Base-by-base conservation (phyloP, 2,113 vertebrate genomes). In the Ochotona princeps region DNA sequence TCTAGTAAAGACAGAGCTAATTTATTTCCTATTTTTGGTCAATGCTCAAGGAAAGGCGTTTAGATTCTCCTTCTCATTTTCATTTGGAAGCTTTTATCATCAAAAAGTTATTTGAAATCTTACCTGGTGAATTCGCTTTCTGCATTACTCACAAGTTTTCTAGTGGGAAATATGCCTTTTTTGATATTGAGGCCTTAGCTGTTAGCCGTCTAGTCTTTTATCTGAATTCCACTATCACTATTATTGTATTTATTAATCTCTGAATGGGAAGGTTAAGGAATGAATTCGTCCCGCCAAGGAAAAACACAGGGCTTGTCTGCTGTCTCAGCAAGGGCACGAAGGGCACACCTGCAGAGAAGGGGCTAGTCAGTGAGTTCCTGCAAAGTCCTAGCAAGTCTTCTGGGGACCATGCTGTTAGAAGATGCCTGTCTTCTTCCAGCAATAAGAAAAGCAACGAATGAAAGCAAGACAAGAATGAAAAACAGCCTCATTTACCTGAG, bases 1-100 rank as follows among this genome's bases (percentile, higher is more conserved):
- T 30, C 65, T 60, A 82, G 3, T 49, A 93, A 94, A 89, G 15
- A 8, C 44, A 73, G 32, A 83, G 44, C 32, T 92, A 66, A 93
- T 91, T 78, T 88, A 85, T 91, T 91, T 91, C 87, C 32, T 75
- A 60, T 92, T 91, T 95, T 87, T 86, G 32, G 51, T 84, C 51
- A 76, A 17, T 76, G 54, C 84, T 90, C 63, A 87, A 74, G 21
- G 54, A 70, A 60, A 61, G 8, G 61, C 61, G 11, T 85, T 49
- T 32, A 83, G 72, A 85, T 25, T 89, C 47, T 49, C 65, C 13
- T 1, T 3, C 7, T 94, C 18, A 65, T 87, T 89, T 93, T 82
- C 7, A 73, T 85, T 72, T 89, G 61, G n/a, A 23, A 85, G 7
- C 1, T 35, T 20, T 93, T 92, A 7, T 21, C 87, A 95, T 73